These are phyloP conservation scores for Agraylea sexmaculata DNA, from an alignment of 1,140 invertebrate genomes.

Conservation along the genomic window DNA sequence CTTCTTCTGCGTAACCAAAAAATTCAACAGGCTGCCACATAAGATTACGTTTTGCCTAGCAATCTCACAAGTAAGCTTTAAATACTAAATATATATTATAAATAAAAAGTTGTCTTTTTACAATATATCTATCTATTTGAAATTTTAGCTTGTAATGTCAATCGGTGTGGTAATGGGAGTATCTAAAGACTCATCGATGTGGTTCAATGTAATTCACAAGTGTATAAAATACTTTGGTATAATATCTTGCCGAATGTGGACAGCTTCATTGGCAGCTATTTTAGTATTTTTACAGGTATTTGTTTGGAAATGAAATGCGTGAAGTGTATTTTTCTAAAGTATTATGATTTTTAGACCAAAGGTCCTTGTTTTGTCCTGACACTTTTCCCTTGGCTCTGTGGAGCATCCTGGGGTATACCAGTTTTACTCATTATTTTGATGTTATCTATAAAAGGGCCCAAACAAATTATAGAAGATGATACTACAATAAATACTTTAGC, in stretches of 20 bases:
- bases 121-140: conserved; percentile 12
- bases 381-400: conserved; percentile 55
- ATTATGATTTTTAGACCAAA: conserved; percentile 52
- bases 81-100: neutral
- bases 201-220: conserved; percentile 26
- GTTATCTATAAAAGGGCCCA: conserved; percentile 35
- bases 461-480: conserved; percentile 20
- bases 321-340: neutral
- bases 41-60: conserved; percentile 66
- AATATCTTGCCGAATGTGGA: conserved; percentile 66
- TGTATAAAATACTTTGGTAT: conserved; percentile 30
- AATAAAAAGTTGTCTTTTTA: neutral
- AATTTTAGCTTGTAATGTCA: conserved; percentile 24
- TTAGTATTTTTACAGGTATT: conserved; percentile 63
- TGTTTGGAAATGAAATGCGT: conserved; percentile 4
- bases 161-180: conserved; percentile 57
- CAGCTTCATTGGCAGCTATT: conserved; percentile 64
- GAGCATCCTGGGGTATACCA: conserved; percentile 62
- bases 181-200: conserved; percentile 22
- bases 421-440: conserved; percentile 43
- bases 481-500: conserved; percentile 30
- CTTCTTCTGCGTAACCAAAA: conserved; percentile 64
- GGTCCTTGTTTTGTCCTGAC: conserved; percentile 70
- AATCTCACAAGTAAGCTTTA: conserved; percentile 58
- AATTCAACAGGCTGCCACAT: conserved; percentile 70